phyloP scores from a whole-genome alignment of 2,113 vertebrate genomes.

The Psammodynastes pulverulentus region DNA sequence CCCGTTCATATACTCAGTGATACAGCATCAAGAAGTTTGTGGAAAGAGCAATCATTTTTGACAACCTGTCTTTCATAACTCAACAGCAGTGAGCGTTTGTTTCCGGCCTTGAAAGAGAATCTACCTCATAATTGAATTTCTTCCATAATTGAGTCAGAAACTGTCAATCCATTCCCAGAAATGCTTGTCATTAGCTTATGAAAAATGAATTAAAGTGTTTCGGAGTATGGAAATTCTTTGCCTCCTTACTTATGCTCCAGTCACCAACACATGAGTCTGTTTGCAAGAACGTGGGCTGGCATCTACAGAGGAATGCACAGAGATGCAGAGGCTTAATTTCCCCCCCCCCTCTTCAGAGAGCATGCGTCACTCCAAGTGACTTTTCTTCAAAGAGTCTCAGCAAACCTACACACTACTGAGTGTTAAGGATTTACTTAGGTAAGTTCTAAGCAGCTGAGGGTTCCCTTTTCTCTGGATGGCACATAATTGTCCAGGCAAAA shows the following conservation, averaged over 20 bases:
- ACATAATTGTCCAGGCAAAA: slow-evolving; percentile 42
- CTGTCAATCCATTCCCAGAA: slow-evolving; percentile 64
- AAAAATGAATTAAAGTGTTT: slow-evolving; percentile 51
- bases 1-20: not conserved
- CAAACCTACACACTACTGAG: slow-evolving; percentile 29
- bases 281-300: slow-evolving; percentile 48
- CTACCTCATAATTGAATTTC: slow-evolving; percentile 46
- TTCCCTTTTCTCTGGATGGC: slow-evolving; percentile 54
- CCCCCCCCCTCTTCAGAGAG: slow-evolving; percentile 22
- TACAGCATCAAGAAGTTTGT: not conserved
- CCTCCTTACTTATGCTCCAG: slow-evolving; percentile 46
- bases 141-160: slow-evolving; percentile 48
- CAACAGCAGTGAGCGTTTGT: slow-evolving; percentile 1
- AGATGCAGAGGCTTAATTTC: slow-evolving; percentile 42
- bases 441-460: slow-evolving; percentile 38
- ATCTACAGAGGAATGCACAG: slow-evolving; percentile 42
- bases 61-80: slow-evolving; percentile 10
- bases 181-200: slow-evolving; percentile 52
- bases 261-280: slow-evolving; percentile 56
- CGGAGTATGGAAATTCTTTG: slow-evolving; percentile 56
- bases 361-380: slow-evolving; percentile 40
- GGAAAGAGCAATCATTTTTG: not conserved
- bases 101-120: slow-evolving; percentile 13
- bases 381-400: slow-evolving; percentile 48
- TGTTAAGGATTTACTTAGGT: slow-evolving; percentile 50